Conservation (phyloP, 2,113 vertebrate species). For the zebrafish (Danio rerio) region GRCz12tu NC_133176.1:14269001-14269500, state of each 20-base stretch:
- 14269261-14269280: not conserved
- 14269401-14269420: not conserved
- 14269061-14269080: not conserved
- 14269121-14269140: not conserved
- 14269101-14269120: not conserved
- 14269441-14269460: not conserved
- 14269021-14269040: not conserved
- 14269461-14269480: no score
- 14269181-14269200: constrained; percentile 19
- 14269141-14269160: constrained; percentile 26
- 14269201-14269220: not conserved
- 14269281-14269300: not conserved
- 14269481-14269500: no score
- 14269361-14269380: not conserved
- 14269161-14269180: constrained; percentile 8
- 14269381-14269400: constrained; percentile 11
- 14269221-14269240: not conserved
- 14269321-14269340: constrained; percentile 4
- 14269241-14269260: not conserved
- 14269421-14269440: not conserved
- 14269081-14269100: not conserved
- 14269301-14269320: not conserved
- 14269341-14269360: not conserved
- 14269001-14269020: not conserved
- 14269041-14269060: not conserved